Conservation (phyloP, 2,888 invertebrate species). For the Drosophila trichaetosa region DNA sequence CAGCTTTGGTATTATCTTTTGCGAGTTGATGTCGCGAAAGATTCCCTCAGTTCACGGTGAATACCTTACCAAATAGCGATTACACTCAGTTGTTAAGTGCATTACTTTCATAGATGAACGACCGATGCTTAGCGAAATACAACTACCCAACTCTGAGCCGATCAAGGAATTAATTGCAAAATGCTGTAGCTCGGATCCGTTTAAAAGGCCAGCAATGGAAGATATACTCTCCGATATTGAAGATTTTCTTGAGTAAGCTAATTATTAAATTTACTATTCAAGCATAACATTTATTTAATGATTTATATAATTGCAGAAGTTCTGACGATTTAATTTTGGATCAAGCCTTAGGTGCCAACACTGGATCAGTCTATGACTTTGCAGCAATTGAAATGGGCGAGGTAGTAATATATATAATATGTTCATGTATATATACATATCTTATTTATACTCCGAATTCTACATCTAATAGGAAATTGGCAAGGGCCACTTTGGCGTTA, state of each 20-base stretch:
- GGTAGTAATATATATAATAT: neutral
- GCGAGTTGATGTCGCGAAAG: neutral
- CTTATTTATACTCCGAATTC: neutral
- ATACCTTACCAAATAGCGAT: neutral
- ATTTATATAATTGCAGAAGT: neutral
- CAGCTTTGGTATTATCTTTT: too few species aligned
- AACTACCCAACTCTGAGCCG: neutral
- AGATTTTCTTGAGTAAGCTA: neutral
- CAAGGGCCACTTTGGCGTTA: neutral
- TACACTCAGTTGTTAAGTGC: neutral
- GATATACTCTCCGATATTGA: neutral
- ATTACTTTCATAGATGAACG: neutral
- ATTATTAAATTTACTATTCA: neutral
- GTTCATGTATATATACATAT: neutral
- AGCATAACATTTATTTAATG: neutral
- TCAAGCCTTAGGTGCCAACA: neutral
- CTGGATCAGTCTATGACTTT: neutral
- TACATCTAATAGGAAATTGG: neutral
- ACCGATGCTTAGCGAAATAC: conserved; percentile 1
- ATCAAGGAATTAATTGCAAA: neutral
- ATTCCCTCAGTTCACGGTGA: neutral
- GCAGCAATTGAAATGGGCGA: neutral
- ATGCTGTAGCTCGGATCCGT: neutral
- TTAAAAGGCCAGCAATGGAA: neutral
- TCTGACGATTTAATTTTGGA: neutral